These are phyloP conservation scores for Antheraea mylitta DNA, from an alignment of 1,140 invertebrate genomes.

Conservation along the genomic window DNA sequence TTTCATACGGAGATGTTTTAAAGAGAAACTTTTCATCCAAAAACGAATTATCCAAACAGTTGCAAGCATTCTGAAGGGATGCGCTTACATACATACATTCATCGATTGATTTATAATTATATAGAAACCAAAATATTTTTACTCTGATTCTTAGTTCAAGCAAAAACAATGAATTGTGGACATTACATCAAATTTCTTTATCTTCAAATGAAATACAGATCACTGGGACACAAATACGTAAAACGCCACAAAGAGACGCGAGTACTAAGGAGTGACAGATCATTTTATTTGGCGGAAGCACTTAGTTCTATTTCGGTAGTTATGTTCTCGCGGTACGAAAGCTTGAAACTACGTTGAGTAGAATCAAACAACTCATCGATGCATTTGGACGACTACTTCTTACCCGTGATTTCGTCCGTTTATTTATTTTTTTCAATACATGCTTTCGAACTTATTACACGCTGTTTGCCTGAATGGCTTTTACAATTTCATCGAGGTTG, in stretches of 20 bases:
- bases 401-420: not conserved
- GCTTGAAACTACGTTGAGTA: conserved; percentile 20
- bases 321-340: conserved; percentile 28
- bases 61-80: too few relatives aligned
- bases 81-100: too few relatives aligned
- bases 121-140: too few relatives aligned
- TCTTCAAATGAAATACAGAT: not conserved
- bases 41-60: too few relatives aligned
- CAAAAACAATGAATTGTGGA: not conserved
- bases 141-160: not conserved
- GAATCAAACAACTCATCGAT: conserved; percentile 41
- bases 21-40: too few relatives aligned
- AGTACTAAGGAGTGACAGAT: conserved; percentile 7
- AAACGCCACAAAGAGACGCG: not conserved
- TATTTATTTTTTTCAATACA: not conserved
- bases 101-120: too few relatives aligned
- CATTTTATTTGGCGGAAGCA: conserved; percentile 50
- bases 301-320: conserved; percentile 52
- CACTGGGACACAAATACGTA: not conserved
- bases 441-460: too few relatives aligned
- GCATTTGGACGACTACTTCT: not conserved
- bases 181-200: not conserved
- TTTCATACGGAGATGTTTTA: too few relatives aligned
- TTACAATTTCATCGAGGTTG: too few relatives aligned
- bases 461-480: too few relatives aligned